Conservation (phyloP, 2,888 invertebrate genomes). For the Lysandra coridon region DNA sequence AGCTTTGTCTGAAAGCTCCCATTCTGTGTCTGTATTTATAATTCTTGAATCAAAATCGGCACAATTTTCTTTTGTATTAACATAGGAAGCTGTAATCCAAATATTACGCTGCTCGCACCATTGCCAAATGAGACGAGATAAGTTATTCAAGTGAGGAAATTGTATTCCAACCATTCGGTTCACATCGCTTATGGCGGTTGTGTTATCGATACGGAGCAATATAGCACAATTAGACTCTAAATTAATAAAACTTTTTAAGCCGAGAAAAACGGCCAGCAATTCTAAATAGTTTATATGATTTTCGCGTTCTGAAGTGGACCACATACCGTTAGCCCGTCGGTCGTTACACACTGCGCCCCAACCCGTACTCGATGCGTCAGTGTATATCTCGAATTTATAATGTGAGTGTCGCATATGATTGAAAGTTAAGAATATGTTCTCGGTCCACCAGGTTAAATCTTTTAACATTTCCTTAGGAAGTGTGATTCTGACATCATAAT, state of each 20-base stretch:
- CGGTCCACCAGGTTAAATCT: neutral
- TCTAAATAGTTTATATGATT: conserved; percentile 36
- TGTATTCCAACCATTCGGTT: conserved; percentile 34
- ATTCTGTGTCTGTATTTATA: neutral
- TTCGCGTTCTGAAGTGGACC: neutral
- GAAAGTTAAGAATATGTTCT: neutral
- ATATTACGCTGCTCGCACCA: conserved; percentile 36
- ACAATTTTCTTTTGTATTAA: conserved; percentile 26
- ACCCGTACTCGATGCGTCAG: conserved; percentile 18
- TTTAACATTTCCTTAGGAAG: neutral
- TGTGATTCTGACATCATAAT: neutral
- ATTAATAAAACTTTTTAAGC: conserved; percentile 34
- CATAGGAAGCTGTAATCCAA: neutral
- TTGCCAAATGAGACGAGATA: conserved; percentile 37
- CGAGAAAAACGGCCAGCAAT: conserved; percentile 29
- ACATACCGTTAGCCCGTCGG: neutral
- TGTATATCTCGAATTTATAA: conserved; percentile 5
- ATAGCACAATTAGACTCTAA: conserved; percentile 33
- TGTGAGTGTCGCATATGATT: neutral
- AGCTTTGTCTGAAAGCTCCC: neutral
- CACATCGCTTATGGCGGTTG: too few species aligned
- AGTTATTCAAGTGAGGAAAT: conserved; percentile 29
- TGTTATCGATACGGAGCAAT: conserved; percentile 34
- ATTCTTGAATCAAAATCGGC: conserved; percentile 13
- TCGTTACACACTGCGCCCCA: conserved; percentile 2